A percentile compares a stretch with the other conserved stretches of the same genome.
Evolutionary conservation across 2,113 vertebrate genomes (phyloP).

Genomic region (Prochilodus magdalenae): DNA sequence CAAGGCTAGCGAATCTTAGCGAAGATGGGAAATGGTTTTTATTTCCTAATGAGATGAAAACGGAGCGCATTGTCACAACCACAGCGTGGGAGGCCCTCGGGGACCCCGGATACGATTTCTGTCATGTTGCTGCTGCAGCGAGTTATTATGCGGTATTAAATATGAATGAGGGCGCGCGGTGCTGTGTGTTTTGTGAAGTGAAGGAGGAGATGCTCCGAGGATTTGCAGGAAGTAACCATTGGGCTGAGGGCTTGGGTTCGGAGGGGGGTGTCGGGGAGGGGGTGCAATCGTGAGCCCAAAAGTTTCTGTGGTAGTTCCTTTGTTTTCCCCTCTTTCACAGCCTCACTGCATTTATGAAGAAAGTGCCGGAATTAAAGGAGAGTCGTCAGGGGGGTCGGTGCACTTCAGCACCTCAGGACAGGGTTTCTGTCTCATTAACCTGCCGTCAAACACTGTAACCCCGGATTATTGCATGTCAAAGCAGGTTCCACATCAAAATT

Average conservation of each 20-base stretch:
- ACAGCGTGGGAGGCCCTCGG: conserved; percentile 46
- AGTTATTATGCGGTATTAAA: conserved; percentile 77
- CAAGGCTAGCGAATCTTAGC: conserved; percentile 21
- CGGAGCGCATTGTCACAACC: conserved; percentile 60
- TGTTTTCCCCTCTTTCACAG: background rate
- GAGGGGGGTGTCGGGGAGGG: background rate
- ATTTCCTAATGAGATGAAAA: conserved; percentile 55
- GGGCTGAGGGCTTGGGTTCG: background rate
- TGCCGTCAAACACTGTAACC: conserved; percentile 25
- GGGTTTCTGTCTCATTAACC: conserved; percentile 36
- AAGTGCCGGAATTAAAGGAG: background rate
- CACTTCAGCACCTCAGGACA: conserved; percentile 10
- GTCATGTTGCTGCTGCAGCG: conserved; percentile 57
- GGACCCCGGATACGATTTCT: conserved; percentile 64
- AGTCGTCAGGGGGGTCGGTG: background rate
- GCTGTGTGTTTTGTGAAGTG: conserved; percentile 50
- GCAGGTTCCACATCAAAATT: conserved; percentile 28
- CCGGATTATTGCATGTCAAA: conserved; percentile 35
- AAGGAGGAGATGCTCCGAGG: conserved; percentile 25
- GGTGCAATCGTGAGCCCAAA: background rate
- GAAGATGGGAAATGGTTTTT: conserved; percentile 36
- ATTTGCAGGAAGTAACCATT: conserved; percentile 41
- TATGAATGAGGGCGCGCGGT: conserved; percentile 72
- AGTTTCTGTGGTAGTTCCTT: background rate
- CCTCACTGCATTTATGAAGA: background rate